Evolutionary conservation across 1,140 invertebrate genomes (phyloP), one percentile per base, ranked within the genome.

Genomic region (Cyclina sinensis): DNA sequence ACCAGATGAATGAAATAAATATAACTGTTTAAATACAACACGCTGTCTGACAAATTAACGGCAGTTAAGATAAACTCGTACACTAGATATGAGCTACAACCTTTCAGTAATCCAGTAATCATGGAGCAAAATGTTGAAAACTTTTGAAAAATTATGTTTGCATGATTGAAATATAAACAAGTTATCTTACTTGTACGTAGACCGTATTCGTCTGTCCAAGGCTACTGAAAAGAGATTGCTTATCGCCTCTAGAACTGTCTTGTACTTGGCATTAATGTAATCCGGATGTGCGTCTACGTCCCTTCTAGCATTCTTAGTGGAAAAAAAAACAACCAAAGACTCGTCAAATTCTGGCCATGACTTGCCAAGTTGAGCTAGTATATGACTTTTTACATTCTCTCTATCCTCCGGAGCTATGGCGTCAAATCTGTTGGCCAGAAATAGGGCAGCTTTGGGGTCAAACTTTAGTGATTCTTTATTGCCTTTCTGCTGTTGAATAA

Each of bases 341-440:
- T 89, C 74, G 0, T 91, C 37, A 59, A 94, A 85, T 1, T 87
- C 88, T 48, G 93, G 92, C 91, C 91, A 94, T 24, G 83, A 90
- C n/a, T 86, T 78, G 1, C 86, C 78, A 18, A 94, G 85, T 43
- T 92, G 89, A 21, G 24, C 57, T 0, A 91, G 7, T 18, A 90
- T 91, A 59, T 93, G 87, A 16, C 80, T 39, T 62, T 91, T 91
- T 0, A 94, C 92, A 21, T 62, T 83, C 27, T 88, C 59, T 51
- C 80, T 81, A 16, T 81, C 48, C 1, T 88, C 73, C 1, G 91
- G 74, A 9, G 74, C 43, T 16, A 94, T 78, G 18, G 89, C 68
- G 48, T 94, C 93, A 89, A 92, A 94, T 18, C 92, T 81, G 59
- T 94, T 93, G 24, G 89, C 91, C 4, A 94, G 86, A 82, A 94